A percentile compares a stretch with the other conserved stretches of the same genome.
phyloP scores from a whole-genome alignment of 2,888 invertebrate genomes.

The Drosophila pegasa region DNA sequence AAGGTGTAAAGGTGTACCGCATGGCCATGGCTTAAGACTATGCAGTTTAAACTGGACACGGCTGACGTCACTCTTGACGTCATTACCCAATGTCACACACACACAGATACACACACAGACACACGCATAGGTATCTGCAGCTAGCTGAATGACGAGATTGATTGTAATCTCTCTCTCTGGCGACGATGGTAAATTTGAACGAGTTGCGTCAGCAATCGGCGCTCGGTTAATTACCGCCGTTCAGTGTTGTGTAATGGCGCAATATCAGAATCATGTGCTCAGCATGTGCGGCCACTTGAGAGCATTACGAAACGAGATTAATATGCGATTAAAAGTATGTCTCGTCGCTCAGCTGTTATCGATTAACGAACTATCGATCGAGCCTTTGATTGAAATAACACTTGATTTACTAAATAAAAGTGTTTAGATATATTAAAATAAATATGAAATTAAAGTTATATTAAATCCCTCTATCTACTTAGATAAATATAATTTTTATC shows the following conservation, averaged over 20 bases:
- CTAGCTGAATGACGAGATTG: conserved; percentile 30
- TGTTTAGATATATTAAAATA: no score
- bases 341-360: background rate
- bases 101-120: conserved; percentile 3
- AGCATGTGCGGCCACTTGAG: background rate
- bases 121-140: background rate
- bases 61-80: conserved; percentile 44
- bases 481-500: no score
- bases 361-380: background rate
- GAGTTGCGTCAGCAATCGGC: conserved; percentile 34
- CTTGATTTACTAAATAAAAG: no score
- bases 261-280: conserved; percentile 10
- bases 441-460: no score
- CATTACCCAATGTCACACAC: conserved; percentile 37
- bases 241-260: conserved; percentile 31
- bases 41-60: conserved; percentile 57
- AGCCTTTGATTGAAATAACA: background rate
- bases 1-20: background rate
- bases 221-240: conserved; percentile 18
- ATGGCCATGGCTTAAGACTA: conserved; percentile 39
- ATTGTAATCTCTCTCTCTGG: conserved; percentile 40
- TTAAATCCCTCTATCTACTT: no score
- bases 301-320: background rate
- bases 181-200: conserved; percentile 29
- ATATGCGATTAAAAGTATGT: background rate